phyloP scores from a whole-genome alignment of 2,113 vertebrate species.

The Carassius auratus region DNA sequence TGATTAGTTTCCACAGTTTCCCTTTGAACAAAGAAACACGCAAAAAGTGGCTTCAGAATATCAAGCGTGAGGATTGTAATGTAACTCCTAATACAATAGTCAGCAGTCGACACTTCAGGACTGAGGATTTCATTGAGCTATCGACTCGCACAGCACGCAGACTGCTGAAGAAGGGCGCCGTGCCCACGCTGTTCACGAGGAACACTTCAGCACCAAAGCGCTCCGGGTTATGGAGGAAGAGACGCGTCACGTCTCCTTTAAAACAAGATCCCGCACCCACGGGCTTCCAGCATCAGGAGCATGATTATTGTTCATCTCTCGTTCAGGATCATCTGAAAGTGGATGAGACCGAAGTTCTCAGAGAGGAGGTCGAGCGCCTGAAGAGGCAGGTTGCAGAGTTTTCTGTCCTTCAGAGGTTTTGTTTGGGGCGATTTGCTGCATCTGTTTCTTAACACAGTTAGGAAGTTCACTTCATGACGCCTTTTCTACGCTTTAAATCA shows the following conservation, averaged over 20 bases:
- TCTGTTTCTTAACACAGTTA: not conserved
- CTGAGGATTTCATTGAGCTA: not conserved
- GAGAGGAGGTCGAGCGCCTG: constrained; percentile 3
- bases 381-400: not conserved
- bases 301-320: not conserved
- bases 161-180: constrained; percentile 5
- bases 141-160: not conserved
- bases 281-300: not conserved
- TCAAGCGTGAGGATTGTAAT: not conserved
- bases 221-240: not conserved
- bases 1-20: constrained; percentile 36
- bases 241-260: not conserved
- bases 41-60: not conserved
- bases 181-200: constrained; percentile 9
- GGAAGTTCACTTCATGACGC: not conserved
- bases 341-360: not conserved
- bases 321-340: not conserved
- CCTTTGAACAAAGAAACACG: not conserved
- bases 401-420: not conserved
- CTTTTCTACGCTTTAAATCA: not conserved
- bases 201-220: not conserved
- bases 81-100: not conserved
- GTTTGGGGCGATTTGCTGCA: constrained; percentile 3
- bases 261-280: not conserved
- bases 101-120: constrained; percentile 22